Evolutionary conservation across 2,888 invertebrate species (phyloP).

Genomic region (Blastobasis lacticolella): DNA sequence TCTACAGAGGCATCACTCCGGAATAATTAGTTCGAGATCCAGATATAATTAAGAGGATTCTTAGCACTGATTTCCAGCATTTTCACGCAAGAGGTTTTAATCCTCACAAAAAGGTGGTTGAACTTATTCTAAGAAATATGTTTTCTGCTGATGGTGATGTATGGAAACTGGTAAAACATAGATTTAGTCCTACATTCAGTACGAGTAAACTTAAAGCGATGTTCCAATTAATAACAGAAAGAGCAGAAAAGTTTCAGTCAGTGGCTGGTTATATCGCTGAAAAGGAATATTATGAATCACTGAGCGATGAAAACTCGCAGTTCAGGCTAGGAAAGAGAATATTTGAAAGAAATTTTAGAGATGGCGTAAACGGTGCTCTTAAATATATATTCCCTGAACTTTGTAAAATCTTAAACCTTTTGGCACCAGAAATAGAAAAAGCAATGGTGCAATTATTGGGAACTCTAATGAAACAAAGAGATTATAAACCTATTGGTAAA

Average conservation of each 20-base stretch:
- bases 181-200: conserved; percentile 57
- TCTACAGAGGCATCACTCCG: conserved; percentile 40
- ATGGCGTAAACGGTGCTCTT: conserved; percentile 33
- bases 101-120: conserved; percentile 43
- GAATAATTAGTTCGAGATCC: conserved; percentile 56
- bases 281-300: conserved; percentile 41
- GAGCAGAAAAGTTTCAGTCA: conserved; percentile 48
- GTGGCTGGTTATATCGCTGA: conserved; percentile 38
- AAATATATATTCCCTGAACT: conserved; percentile 52
- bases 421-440: conserved; percentile 40
- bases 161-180: conserved; percentile 53
- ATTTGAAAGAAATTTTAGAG: conserved; percentile 41
- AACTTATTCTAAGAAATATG: conserved; percentile 52
- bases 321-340: conserved; percentile 56
- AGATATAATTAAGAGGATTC: conserved; percentile 47
- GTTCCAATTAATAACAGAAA: conserved; percentile 55
- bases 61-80: conserved; percentile 46
- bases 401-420: conserved; percentile 40
- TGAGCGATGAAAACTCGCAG: conserved; percentile 49
- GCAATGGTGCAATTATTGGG: conserved; percentile 40
- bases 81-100: conserved; percentile 51
- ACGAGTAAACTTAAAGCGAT: conserved; percentile 56
- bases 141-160: conserved; percentile 58
- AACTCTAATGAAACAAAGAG: conserved; percentile 40
- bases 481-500: conserved; percentile 46